Conservation (phyloP, 2,797 vertebrate genomes). For the Nannoperca australis region DNA sequence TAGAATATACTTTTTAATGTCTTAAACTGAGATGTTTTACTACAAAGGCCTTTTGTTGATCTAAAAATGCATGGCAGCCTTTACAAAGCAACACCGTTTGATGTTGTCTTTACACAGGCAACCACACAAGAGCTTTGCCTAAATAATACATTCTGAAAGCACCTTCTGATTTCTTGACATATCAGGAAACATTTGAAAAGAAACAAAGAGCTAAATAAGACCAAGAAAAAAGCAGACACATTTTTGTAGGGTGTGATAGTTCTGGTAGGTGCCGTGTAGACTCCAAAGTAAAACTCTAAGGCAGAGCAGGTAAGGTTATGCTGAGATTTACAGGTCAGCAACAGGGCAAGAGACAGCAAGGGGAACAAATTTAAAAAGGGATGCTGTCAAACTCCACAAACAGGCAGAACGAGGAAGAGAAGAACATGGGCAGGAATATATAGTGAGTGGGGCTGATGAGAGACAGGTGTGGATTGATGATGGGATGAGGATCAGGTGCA, state of each 20-base stretch:
- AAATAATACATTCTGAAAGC: background rate
- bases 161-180: background rate
- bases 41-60: conserved; percentile 17
- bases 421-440: background rate
- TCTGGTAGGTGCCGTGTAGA: background rate
- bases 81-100: conserved; percentile 13
- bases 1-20: background rate
- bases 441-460: background rate
- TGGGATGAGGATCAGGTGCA: conserved; percentile 10
- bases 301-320: conserved; percentile 8
- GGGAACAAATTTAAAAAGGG: conserved; percentile 1
- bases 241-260: background rate
- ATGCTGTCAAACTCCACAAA: conserved; percentile 1
- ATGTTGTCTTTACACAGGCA: conserved; percentile 1
- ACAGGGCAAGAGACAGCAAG: background rate
- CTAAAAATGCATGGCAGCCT: conserved; percentile 6
- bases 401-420: background rate
- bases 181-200: background rate
- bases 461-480: background rate
- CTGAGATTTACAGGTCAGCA: background rate
- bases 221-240: background rate
- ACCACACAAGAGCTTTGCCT: background rate
- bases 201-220: background rate
- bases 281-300: background rate
- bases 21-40: conserved; percentile 7